Conservation (phyloP, 1,140 invertebrate species). For the Neelides sp. region DNA sequence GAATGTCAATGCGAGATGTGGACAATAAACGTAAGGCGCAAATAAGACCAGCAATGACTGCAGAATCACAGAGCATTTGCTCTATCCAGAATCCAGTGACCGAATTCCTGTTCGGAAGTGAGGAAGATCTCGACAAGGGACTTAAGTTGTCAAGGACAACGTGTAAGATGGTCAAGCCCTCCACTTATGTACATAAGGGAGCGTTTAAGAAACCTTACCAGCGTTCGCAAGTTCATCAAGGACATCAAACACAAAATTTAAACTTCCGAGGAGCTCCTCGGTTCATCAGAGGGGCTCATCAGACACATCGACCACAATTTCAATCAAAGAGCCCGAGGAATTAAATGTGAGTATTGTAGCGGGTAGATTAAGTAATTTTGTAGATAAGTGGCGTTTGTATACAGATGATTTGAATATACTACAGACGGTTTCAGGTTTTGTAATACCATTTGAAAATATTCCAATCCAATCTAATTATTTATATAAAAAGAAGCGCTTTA, state of each 20-base stretch:
- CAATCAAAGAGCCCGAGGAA: neutral
- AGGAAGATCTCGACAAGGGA: slow-evolving; percentile 11
- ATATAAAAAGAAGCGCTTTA: neutral
- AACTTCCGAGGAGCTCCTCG: slow-evolving; percentile 7
- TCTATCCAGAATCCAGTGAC: neutral
- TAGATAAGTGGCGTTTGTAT: neutral
- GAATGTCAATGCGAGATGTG: neutral
- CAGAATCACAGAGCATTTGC: slow-evolving; percentile 5
- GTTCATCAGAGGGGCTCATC: neutral
- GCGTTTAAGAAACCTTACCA: neutral
- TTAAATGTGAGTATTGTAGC: neutral
- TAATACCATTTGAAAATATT: neutral
- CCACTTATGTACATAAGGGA: neutral
- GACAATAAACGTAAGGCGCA: neutral
- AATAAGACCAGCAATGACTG: neutral
- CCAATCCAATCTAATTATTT: neutral
- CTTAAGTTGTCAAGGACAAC: neutral
- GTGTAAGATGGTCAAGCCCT: neutral
- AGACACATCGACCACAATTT: neutral
- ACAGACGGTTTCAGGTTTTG: neutral
- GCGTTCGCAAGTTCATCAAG: neutral
- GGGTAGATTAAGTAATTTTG: neutral
- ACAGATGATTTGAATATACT: neutral
- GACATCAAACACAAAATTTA: slow-evolving; percentile 6
- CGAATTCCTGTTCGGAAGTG: slow-evolving; percentile 13